These are phyloP conservation scores for Epiblema foenella DNA, from an alignment of 2,888 invertebrate species.

Conservation along the genomic window DNA sequence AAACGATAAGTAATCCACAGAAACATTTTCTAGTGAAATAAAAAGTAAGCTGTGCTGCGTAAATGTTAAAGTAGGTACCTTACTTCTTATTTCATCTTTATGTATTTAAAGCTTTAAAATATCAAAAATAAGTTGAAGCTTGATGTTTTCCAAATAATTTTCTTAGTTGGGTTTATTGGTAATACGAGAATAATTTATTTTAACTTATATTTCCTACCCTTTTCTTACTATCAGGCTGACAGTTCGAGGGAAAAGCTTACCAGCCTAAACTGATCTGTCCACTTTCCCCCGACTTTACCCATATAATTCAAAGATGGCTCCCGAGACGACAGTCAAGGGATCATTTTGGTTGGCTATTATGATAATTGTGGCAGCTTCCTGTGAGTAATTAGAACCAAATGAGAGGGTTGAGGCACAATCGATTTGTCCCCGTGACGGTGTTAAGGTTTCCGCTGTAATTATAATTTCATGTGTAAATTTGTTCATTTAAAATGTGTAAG, in stretches of 20 bases:
- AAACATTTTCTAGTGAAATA: neutral
- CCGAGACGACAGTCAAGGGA: constrained; percentile 61
- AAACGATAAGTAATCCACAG: neutral
- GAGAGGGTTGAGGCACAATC: constrained; percentile 76
- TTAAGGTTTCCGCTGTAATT: constrained; percentile 72
- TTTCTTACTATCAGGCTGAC: constrained; percentile 49
- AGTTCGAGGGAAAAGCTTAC: constrained; percentile 61
- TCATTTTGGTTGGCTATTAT: constrained; percentile 72
- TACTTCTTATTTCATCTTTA: no score
- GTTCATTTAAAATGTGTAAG: constrained; percentile 45
- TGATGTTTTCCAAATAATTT: no score
- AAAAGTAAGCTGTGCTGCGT: neutral
- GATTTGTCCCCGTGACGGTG: constrained; percentile 80
- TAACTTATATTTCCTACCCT: no score
- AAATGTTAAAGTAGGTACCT: neutral
- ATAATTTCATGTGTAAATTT: constrained; percentile 53
- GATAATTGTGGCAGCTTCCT: constrained; percentile 77
- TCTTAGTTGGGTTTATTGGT: no score
- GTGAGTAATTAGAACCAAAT: constrained; percentile 81
- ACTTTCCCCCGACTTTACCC: constrained; percentile 40
- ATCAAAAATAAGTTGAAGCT: no score
- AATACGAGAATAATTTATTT: no score
- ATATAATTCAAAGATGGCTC: constrained; percentile 45
- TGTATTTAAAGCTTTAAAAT: no score
- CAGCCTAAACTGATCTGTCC: constrained; percentile 52